Base-by-base conservation (phyloP, 2,888 invertebrate genomes). In the Rhabditophanes sp. region DNA sequence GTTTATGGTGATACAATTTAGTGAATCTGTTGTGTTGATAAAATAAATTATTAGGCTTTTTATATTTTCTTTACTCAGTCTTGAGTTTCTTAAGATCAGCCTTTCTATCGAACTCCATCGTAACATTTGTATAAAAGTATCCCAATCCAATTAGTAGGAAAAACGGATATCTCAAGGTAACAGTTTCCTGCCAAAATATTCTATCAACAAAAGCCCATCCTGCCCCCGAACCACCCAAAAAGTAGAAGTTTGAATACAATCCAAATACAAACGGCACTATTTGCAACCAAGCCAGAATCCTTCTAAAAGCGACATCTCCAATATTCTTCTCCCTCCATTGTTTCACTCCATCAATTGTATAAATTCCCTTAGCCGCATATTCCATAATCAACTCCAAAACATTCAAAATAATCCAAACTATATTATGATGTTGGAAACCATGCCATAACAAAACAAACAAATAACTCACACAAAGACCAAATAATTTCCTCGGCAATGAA, bases 401-500 rank as follows among this genome's bases (percentile, higher is more conserved):
- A 50, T 70, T 70, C 19, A 68, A 50, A 1, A 62, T 40, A 22
- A 66, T 65, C 70, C 70, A 70, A 17, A 66, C 54, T 28, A 68
- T 53, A 26, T 69, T 59, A 38, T 65, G 58, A 34, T 58, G 55
- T 30, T 60, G 56, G 24, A 66, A 62, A 7, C 70, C 70, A 46
- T 70, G 70, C 70, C 70, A 70, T 26, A 65, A 50, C 26, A 60
- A 65, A 9, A 71, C 65, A 41, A 67, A 70, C 18, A 57, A 44
- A 48, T 69, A 71, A 28, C 66, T 66, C 7, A 66, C 37, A 21
- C 63, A 42, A 3, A 68, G 65, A 3, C 66, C 68, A n/a, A 61
- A 24, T 3, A 69, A 39, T 41, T 66, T 66, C n/a, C 66, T 35
- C 14, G 47, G 39, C 9, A 66, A 26, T 0, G 67, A 67, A 25